These are phyloP conservation scores for Cyaniris semiargus DNA, from an alignment of 2,888 invertebrate genomes.

Conservation along the genomic window DNA sequence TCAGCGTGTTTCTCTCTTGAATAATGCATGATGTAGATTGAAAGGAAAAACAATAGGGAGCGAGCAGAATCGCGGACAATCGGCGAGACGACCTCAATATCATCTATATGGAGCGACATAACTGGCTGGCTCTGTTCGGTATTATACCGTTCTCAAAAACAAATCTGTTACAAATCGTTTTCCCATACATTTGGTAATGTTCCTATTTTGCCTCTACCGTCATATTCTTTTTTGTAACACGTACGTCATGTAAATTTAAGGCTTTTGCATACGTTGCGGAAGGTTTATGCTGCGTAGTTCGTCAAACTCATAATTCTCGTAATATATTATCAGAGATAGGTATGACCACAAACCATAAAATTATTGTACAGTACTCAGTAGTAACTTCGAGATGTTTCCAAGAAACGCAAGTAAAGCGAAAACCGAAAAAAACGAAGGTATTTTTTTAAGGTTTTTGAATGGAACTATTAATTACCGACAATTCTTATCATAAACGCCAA, in stretches of 20 bases:
- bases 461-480: not conserved
- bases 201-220: not conserved
- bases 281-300: too few species aligned
- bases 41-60: conserved; percentile 55
- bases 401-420: not conserved
- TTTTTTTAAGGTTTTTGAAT: not conserved
- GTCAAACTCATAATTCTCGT: too few species aligned
- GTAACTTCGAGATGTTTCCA: too few species aligned
- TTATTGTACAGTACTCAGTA: too few species aligned
- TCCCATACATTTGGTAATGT: not conserved
- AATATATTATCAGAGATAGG: too few species aligned
- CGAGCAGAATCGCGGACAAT: conserved; percentile 53
- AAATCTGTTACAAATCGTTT: conserved; percentile 13
- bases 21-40: conserved; percentile 48
- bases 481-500: not conserved
- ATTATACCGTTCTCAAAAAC: conserved; percentile 9
- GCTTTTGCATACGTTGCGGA: too few species aligned
- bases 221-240: not conserved
- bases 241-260: too few species aligned
- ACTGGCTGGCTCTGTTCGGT: conserved; percentile 8
- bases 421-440: not conserved
- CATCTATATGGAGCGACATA: conserved; percentile 23
- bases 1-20: conserved; percentile 41
- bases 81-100: conserved; percentile 53
- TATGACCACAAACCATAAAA: too few species aligned